Base-by-base conservation (phyloP, 1,140 invertebrate genomes). In the Eueides isabella region DNA sequence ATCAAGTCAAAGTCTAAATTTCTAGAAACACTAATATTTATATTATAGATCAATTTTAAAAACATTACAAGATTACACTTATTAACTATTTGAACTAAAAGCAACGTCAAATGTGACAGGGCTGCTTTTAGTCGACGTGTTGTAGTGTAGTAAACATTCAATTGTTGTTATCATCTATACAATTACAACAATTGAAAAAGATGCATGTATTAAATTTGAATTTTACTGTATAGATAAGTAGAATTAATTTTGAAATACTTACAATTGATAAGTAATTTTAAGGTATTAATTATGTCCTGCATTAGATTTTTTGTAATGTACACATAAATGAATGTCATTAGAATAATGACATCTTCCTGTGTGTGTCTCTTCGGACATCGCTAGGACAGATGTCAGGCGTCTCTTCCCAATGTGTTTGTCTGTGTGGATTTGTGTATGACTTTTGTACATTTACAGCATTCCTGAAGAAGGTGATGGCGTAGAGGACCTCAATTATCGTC, bases 381-480 rank as follows among this genome's bases (percentile, higher is more conserved):
- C 55, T 30, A 66, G 44, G 33, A 63, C 61, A 64, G 35, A 38
- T 41, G 55, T 62, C 30, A 30, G 55, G 16, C 6, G 1, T 23
- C 14, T n/a, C 30, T 16, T 31, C 5, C 19, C 29, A 26, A 23
- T 77, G 72, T 76, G 69, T 79, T 77, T 81, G 85, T 86, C 80
- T 84, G 86, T 85, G 79, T 87, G 78, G 74, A 73, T 80, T 84
- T 80, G 72, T 83, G 72, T 86, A 75, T 90, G 86, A 92, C 79
- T 85, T 80, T 91, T 88, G 71, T 94, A 78, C 94, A 86, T 94
- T 95, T 95, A 80, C 95, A 96, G 95, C 95, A 88, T 96, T 96
- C 95, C 94, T 96, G 94, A 96, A 96, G 95, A 96, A 95, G 94
- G 93, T 96, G 92, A 95, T 96, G 95, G 94, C 89, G 90, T 95